Base-by-base conservation (phyloP, 1,140 invertebrate genomes). In the Neodiprion pinetum region DNA sequence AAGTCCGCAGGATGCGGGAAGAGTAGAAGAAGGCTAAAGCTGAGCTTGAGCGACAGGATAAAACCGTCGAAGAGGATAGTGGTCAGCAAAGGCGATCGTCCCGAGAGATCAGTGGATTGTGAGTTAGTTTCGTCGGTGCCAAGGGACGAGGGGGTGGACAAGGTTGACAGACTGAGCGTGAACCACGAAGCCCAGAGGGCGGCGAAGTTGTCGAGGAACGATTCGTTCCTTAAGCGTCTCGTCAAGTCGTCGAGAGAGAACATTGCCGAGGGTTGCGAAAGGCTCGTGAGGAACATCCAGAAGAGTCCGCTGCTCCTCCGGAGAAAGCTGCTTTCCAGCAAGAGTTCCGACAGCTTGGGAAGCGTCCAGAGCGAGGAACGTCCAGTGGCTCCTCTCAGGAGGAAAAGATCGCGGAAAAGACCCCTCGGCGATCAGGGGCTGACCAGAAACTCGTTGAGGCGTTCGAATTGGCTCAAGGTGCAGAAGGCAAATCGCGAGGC, bases 211-310 rank as follows among this genome's bases (percentile, higher is more conserved):
- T 71, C 67, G 17, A 76, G 72, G 17, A 80, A 21, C 65, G 77
- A 81, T 40, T 82, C 79, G 8, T 86, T 86, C 61, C 70, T 86
- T 3, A 83, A 79, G 49, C 82, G 74, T 61, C 50, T 86, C 14
- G 76, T 85, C 1, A 82, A 74, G 10, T 78, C 78, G 8, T 83
- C 83, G 1, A 81, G 74, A 53, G 78, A 83, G 23, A 84, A 83
- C 70, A 77, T 84, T 2, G 17, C 73, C 2, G 77, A 78, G 4
- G 75, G 76, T 14, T 85, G 82, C 68, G 81, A 85, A 61, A 80
- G 76, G 67, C 72, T 86, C 12, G 77, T 86, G 0, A 81, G 73
- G n/a, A 84, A 79, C 65, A 82, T 86, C 14, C 82, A 82, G 14
- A 80, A 76, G 12, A 80, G 78, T 77, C 81, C 82, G 5, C 65